These are phyloP conservation scores for Amia ocellicauda DNA, from an alignment of 2,113 vertebrate species.

Conservation along the genomic window DNA sequence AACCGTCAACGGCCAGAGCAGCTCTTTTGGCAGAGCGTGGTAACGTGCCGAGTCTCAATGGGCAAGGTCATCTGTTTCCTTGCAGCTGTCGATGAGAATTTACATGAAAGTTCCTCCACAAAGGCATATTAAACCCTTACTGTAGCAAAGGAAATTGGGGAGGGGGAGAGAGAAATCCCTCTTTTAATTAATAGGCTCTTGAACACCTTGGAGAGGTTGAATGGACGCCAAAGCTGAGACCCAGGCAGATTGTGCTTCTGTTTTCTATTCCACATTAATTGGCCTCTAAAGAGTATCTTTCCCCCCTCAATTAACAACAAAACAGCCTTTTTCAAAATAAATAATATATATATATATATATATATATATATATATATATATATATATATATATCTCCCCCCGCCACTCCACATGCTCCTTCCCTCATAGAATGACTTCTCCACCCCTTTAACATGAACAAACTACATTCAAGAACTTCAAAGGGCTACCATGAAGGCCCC, in stretches of 20 bases:
- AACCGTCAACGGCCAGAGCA: background rate
- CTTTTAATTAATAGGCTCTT: conserved; percentile 61
- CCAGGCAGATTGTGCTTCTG: conserved; percentile 62
- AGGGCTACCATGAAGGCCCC: background rate
- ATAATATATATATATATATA: no score
- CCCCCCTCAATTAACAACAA: conserved; percentile 59
- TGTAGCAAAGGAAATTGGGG: conserved; percentile 6
- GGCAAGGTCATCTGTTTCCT: background rate
- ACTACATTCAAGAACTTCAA: conserved; percentile 25
- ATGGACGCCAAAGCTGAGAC: conserved; percentile 46
- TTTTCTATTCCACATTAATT: conserved; percentile 73
- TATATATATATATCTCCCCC: no score
- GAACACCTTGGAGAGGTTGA: conserved; percentile 46
- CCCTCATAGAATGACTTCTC: conserved; percentile 34
- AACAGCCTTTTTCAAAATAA: no score
- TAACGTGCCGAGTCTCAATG: background rate
- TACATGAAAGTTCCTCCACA: conserved; percentile 7
- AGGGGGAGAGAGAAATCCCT: conserved; percentile 21
- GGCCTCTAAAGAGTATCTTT: conserved; percentile 65
- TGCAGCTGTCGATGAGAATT: background rate
- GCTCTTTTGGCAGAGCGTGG: background rate
- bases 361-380: no score
- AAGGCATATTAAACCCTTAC: background rate
- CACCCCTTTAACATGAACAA: conserved; percentile 45
- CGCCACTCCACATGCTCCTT: conserved; percentile 27